Percentiles rank a stretch among this genome's conserved stretches.
phyloP scores from a whole-genome alignment of 2,797 vertebrate species.

The Sitta carolinensis region DNA sequence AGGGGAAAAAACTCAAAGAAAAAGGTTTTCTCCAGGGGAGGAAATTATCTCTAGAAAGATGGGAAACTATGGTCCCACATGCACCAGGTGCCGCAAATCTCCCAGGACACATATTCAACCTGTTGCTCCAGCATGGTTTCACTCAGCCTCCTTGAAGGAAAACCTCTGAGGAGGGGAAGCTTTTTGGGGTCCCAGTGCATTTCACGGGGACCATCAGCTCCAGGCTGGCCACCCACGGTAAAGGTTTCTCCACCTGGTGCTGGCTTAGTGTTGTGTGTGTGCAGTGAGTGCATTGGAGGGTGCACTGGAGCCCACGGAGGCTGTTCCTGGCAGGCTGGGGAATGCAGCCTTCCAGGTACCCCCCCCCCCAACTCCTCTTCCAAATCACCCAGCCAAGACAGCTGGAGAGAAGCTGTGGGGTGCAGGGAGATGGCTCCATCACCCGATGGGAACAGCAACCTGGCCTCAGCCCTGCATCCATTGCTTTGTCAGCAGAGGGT shows the following conservation, averaged over 20 bases:
- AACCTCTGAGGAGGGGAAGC: not conserved
- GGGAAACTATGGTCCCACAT: not conserved
- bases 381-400: accelerated
- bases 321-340: not conserved
- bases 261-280: not conserved
- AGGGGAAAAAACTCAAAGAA: not conserved
- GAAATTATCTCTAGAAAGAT: not conserved
- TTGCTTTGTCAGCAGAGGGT: accelerated
- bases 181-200: not conserved
- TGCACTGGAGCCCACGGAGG: not conserved
- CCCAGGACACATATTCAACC: not conserved
- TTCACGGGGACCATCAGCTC: not conserved
- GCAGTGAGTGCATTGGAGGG: not conserved
- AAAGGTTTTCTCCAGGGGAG: not conserved
- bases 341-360: not conserved
- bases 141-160: not conserved
- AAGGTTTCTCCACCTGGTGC: not conserved
- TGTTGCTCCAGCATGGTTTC: accelerated
- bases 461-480: not conserved
- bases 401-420: not conserved
- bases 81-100: not conserved
- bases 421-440: not conserved
- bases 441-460: not conserved
- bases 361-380: not conserved
- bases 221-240: not conserved